Evolutionary conservation across 2,113 vertebrate genomes (phyloP).

Genomic region (Raja brachyura): DNA sequence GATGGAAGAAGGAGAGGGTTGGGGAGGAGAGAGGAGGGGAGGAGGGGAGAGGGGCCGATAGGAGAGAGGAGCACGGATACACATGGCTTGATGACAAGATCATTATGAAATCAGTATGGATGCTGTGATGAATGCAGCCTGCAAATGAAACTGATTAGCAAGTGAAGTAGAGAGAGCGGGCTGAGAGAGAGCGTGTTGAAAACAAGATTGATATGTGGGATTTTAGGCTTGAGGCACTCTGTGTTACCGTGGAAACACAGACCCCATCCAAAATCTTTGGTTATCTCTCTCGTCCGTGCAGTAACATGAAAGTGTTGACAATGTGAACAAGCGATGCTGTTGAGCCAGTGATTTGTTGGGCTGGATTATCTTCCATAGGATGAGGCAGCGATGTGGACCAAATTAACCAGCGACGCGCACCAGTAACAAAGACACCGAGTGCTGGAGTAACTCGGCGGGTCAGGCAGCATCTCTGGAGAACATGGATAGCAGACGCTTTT

Average conservation of each 20-base stretch:
- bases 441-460: too few relatives aligned
- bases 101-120: background rate
- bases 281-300: background rate
- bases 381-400: background rate
- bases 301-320: background rate
- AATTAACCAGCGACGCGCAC: background rate
- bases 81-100: background rate
- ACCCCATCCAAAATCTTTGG: background rate
- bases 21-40: too few relatives aligned
- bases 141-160: background rate
- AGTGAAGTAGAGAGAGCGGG: background rate
- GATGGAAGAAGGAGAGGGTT: too few relatives aligned
- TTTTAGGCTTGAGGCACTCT: background rate
- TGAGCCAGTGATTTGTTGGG: background rate
- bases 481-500: too few relatives aligned
- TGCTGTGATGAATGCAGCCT: background rate
- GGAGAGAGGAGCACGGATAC: background rate
- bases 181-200: background rate
- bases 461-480: too few relatives aligned
- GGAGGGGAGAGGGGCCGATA: too few relatives aligned
- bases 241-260: background rate
- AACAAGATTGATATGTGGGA: background rate
- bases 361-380: background rate
- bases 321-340: background rate
- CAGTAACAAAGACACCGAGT: too few relatives aligned